Evolutionary conservation across 2,888 invertebrate genomes (phyloP).

Genomic region (Eledone cirrhosa): DNA sequence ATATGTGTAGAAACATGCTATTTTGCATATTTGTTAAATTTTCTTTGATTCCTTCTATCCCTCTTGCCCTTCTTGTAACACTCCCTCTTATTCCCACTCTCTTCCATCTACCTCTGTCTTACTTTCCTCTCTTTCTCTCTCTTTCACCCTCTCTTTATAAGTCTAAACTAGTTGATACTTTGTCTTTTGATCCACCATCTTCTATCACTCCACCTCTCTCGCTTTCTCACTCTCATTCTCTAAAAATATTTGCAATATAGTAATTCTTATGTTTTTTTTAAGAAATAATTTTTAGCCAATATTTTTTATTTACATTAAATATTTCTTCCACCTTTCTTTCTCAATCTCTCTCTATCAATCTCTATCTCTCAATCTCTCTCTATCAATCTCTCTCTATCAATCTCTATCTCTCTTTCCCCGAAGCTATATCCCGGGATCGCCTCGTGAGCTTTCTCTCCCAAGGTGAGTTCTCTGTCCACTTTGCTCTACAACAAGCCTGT

Average conservation of each 20-base stretch:
- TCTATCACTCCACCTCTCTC: background rate
- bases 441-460: conserved; percentile 20
- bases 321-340: background rate
- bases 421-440: conserved; percentile 20
- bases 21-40: background rate
- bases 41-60: background rate
- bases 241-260: background rate
- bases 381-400: background rate
- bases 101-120: background rate
- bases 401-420: conserved; percentile 5
- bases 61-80: background rate
- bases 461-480: conserved; percentile 25
- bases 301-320: background rate
- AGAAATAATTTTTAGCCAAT: background rate
- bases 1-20: too few relatives aligned
- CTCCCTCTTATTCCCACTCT: background rate
- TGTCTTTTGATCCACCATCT: background rate
- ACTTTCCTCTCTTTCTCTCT: background rate
- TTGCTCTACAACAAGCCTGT: too few relatives aligned
- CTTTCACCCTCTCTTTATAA: background rate
- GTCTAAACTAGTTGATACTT: too few relatives aligned
- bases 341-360: background rate
- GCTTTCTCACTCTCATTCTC: background rate
- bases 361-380: background rate
- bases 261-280: background rate